phyloP scores from a whole-genome alignment of 2,797 vertebrate genomes.

The Poeciliopsis turneri region DNA sequence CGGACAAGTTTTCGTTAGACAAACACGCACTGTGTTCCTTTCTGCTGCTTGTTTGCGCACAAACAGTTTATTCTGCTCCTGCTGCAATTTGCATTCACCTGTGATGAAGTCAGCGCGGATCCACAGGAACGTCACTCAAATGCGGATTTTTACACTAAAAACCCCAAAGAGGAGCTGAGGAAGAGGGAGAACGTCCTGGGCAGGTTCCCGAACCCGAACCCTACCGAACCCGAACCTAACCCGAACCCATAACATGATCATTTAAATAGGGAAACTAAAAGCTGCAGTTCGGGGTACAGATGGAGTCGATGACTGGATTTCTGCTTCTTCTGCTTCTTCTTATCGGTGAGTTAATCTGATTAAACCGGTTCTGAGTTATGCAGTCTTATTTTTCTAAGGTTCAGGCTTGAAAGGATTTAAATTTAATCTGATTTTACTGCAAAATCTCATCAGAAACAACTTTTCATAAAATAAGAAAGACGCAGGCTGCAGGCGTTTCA shows the following conservation, averaged over 20 bases:
- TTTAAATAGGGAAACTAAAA: neutral
- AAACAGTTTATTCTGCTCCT: neutral
- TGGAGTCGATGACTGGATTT: slow-evolving; percentile 29
- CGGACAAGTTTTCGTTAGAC: neutral
- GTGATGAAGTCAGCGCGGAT: neutral
- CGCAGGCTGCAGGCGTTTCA: neutral
- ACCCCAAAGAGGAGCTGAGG: neutral
- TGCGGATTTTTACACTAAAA: neutral
- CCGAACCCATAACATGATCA: no score
- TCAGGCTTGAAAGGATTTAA: neutral
- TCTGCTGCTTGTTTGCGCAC: neutral
- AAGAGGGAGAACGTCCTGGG: neutral
- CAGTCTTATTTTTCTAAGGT: neutral
- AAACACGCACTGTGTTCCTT: neutral
- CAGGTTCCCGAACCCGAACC: no score
- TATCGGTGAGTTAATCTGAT: slow-evolving; percentile 53
- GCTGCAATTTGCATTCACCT: neutral
- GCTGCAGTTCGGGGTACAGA: slow-evolving; percentile 17
- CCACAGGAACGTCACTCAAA: neutral
- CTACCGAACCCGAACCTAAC: no score
- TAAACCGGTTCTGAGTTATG: neutral
- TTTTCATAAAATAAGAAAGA: neutral
- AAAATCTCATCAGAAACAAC: neutral
- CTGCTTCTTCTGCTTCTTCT: slow-evolving; percentile 53
- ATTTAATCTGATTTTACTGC: neutral